Base-by-base conservation (phyloP, 2,797 vertebrate species). In the Dendrocincla fuliginosa region DNA sequence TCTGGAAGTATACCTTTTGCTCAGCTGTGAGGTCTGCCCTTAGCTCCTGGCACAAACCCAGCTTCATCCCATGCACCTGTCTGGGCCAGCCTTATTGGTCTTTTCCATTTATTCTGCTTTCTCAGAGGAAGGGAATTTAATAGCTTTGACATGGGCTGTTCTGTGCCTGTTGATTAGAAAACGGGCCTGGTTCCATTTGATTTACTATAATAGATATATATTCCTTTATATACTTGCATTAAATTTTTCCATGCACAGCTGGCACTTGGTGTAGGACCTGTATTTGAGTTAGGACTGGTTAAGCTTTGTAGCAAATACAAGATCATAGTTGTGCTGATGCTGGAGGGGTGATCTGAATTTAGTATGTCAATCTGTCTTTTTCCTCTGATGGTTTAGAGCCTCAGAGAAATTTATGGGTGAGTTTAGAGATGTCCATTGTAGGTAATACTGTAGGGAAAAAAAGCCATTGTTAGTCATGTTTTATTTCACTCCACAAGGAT, bases 1-100 rank as follows among this genome's bases (percentile, higher is more conserved):
- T 52, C 57, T 80, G 56, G 44, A 13, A 64, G 13, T 77, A 63
- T 41, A 33, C 4, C 18, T 80, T 83, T 52, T 89, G 20, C 52
- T 85, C 2, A 5, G 6, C 30, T 83, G 16, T 7, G 7, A 80
- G 16, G 1, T 89, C 16, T 63, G 10, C 9, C 33, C 20, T 16
- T 85, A 16, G 14, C 22, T 52, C 52, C 41, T 77, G 33, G 20
- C 35, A n/a, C 9, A 46, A 10, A 70, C 30, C 3, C 47, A 63
- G 4, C 7, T 3, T 44, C 18, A 75, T 74, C 28, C 33, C 22
- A 30, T 77, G 13, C 41, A 64, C 33, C 20, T 57, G 9, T 9
- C 1, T 3, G 28, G 37, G 16, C 7, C 32, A 91, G 0, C 0
- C 7, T 47, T 44, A 12, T 1, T 59, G 10, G 13, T 44, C 30